Base-by-base conservation (phyloP, 2,888 invertebrate species). In the Pardosa pseudoannulata region DNA sequence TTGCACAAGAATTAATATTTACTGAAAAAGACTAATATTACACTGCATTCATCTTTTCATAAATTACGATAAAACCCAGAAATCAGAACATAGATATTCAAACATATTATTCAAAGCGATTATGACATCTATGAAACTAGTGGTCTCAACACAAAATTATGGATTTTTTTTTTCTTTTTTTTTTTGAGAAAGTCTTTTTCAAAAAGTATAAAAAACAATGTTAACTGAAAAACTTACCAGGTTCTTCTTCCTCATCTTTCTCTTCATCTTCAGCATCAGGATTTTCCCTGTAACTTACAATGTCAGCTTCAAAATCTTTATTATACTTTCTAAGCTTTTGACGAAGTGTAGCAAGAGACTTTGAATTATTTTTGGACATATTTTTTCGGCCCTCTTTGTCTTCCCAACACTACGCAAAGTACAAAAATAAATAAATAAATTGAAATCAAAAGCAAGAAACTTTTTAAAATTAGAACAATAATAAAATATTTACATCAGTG, bases 301-400 rank as follows among this genome's bases (percentile, higher is more conserved):
- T 94, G 89, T 98, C 97, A 29, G 95, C 94, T 89, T 99, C 98
- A 93, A 97, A 98, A 95, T 98, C 90, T 36, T 92, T 91, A 88
- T 95, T 94, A 91, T 99, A 99, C 92, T 99, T 99, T 75, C 98
- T 94, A 36, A 99, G 93, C 91, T 99, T 99, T 90, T 99, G 99
- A 39, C 99, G 94, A 90, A 99, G 93, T 0, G 98, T 96, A 0
- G 97, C 95, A 80, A 99, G 93, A 0, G 98, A 97, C 92, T 98
- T 99, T 70, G 98, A 96, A 92, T 97, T 98, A 90, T 95, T 96
- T 91, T 98, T 98, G 0, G 96, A 96, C 92, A 98, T 94, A 80
- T 95, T 94, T 91, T 96, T 97, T 46, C 95, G 90, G 2, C 95
- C 95, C 23, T 96, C 97, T 67, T 96, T 94, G 91, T 98, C 98